phyloP scores from a whole-genome alignment of 1,140 invertebrate genomes.

The Drosophila navojoa region DNA sequence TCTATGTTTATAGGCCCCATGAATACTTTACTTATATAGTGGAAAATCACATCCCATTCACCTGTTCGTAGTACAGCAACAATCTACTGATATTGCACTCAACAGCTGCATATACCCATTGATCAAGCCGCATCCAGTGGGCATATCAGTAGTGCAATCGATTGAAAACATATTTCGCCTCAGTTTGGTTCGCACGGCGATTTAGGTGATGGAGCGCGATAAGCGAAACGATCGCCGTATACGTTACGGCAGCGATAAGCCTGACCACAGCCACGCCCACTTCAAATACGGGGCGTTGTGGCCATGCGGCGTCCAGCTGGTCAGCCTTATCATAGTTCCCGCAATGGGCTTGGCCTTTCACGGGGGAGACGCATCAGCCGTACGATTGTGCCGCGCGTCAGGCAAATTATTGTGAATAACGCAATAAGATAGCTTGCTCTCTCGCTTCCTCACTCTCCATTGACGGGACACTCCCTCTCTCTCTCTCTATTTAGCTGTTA shows the following conservation, averaged over 20 bases:
- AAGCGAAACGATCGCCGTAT: neutral
- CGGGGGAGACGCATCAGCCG: neutral
- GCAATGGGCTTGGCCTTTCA: slow-evolving; percentile 7
- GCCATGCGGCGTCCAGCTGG: slow-evolving; percentile 17
- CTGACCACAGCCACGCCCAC: neutral
- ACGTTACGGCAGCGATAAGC: slow-evolving; percentile 1
- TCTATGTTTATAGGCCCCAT: no score
- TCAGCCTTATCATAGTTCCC: neutral
- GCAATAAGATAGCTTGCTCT: slow-evolving; percentile 24
- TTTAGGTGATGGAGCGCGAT: slow-evolving; percentile 6
- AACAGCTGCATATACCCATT: slow-evolving; percentile 9
- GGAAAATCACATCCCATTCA: neutral
- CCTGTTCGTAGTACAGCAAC: slow-evolving; percentile 7
- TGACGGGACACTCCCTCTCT: neutral
- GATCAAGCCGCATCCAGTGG: slow-evolving; percentile 7
- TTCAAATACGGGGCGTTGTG: neutral
- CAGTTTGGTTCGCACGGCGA: slow-evolving; percentile 12
- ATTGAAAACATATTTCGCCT: neutral
- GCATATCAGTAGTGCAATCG: slow-evolving; percentile 9
- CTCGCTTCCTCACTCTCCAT: neutral
- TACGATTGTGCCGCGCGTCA: slow-evolving; percentile 22
- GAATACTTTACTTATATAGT: no score
- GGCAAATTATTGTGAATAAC: slow-evolving; percentile 37
- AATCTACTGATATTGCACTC: slow-evolving; percentile 11
- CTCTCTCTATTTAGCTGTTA: neutral